These are phyloP conservation scores for Piprites chloris DNA, from an alignment of 2,113 vertebrate species.

Conservation along the genomic window DNA sequence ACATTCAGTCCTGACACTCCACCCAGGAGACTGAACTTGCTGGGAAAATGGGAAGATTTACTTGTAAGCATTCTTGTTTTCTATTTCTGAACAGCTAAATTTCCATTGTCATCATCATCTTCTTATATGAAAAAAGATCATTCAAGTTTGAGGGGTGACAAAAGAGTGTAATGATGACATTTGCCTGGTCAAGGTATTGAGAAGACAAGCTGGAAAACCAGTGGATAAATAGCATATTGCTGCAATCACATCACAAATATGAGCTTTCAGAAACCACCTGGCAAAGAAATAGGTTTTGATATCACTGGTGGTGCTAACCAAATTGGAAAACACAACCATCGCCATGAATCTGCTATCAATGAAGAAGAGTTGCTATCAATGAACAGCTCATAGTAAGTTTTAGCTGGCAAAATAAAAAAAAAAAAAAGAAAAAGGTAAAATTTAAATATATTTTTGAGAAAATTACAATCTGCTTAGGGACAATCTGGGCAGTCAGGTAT, in stretches of 20 bases:
- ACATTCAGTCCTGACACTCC: not conserved
- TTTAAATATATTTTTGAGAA: not conserved
- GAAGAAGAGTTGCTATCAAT: not conserved
- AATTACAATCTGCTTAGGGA: not conserved
- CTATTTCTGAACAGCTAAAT: not conserved
- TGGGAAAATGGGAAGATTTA: not conserved
- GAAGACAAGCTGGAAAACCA: not conserved
- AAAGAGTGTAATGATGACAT: not conserved
- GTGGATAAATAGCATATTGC: not conserved
- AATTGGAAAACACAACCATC: not conserved
- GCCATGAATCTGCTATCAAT: not conserved
- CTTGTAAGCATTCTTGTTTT: not conserved
- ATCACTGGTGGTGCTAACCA: not conserved
- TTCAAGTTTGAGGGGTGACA: not conserved
- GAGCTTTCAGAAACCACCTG: not conserved
- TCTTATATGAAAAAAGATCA: not conserved
- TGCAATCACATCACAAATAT: not conserved
- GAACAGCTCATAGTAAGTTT: not conserved
- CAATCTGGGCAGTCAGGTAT: not conserved
- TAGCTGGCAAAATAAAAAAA: not conserved
- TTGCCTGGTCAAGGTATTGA: not conserved
- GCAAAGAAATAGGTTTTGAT: not conserved
- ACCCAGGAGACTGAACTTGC: not conserved
- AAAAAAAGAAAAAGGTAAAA: not conserved
- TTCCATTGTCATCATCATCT: not conserved